Percentiles rank a stretch among this genome's conserved stretches.
phyloP scores from a whole-genome alignment of 2,113 vertebrate species.

The Cyanoderma ruficeps region DNA sequence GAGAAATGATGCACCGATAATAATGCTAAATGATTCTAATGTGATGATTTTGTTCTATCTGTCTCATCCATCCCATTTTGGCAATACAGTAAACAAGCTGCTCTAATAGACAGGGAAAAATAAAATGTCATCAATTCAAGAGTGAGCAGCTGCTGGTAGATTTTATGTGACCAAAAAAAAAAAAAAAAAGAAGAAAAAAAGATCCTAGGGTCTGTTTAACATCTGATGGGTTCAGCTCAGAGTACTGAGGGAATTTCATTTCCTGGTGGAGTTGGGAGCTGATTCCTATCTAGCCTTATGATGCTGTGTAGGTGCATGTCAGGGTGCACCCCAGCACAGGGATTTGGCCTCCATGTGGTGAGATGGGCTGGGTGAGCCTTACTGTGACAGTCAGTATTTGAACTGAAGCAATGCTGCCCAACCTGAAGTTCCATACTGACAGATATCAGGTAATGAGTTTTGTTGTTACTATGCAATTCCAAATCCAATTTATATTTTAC shows the following conservation, averaged over 20 bases:
- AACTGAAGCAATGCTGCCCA: fast-evolving
- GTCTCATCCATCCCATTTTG: slow-evolving; percentile 31
- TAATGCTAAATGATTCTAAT: slow-evolving; percentile 28
- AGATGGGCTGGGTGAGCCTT: background rate
- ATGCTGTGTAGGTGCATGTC: fast-evolving
- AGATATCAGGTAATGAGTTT: background rate
- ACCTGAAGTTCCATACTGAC: background rate
- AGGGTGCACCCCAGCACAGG: fast-evolving
- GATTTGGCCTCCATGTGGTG: background rate
- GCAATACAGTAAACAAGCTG: slow-evolving; percentile 39
- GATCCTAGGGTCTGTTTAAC: background rate
- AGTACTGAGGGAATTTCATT: background rate
- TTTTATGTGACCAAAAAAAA: background rate
- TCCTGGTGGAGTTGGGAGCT: background rate
- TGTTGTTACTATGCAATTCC: background rate
- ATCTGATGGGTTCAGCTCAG: background rate
- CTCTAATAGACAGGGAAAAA: slow-evolving; percentile 12
- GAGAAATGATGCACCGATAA: slow-evolving; percentile 44
- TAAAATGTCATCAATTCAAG: slow-evolving; percentile 40
- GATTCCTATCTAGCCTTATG: background rate
- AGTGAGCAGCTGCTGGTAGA: slow-evolving; percentile 16
- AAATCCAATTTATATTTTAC: background rate
- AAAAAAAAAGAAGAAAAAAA: background rate
- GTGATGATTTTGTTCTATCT: slow-evolving; percentile 28
- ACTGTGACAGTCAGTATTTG: background rate